Base-by-base conservation (phyloP, 2,113 vertebrate species). In the Lagopus leucura region DNA sequence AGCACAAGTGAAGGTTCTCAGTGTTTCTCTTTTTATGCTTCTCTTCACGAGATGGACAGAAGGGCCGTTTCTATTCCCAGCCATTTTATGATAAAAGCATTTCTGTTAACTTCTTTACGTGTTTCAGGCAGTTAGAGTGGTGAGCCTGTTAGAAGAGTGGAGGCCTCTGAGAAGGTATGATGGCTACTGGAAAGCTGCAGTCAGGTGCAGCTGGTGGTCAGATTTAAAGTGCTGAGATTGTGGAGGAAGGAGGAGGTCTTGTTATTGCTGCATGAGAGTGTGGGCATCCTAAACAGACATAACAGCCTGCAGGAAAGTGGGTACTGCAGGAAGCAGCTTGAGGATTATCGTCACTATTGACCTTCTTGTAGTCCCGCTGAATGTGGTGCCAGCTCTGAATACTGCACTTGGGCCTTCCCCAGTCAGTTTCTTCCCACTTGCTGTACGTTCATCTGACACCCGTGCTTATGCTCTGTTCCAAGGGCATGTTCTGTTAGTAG, bases 341-440 rank as follows among this genome's bases (percentile, higher is more conserved):
- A 52, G 18, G 42, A 17, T 4, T 72, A 45, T 0, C 0, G 4
- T 52, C 27, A 3, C 50, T 65, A n/a, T 4, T 66, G 79, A 27
- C 0, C 0, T 55, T 24, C 17, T 21, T 11, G 18, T 63, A 17
- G n/a, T 89, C 15, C 32, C 0, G 0, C 17, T 2, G 2, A 10
- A 1, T 11, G n/a, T 14, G 20, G 40, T 65, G 64, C 30, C 36
- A 57, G 42, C 65, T 84, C 73, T 75, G 65, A 43, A 69, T 66
- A 19, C 55, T 47, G 8, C 20, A 0, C 71, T 82, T 48, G 47
- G 36, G 32, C 40, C 87, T 36, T 36, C 3, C 0, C 0, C 1
- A 18, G 20, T 84, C 0, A 0, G 28, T 75, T 71, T 75, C 61
- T 60, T 36, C 69, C 43, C 63, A 0, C 1, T 34, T 82, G 15